These are phyloP conservation scores for Cinclus cinclus DNA, from an alignment of 2,113 vertebrate genomes.

Conservation along the genomic window DNA sequence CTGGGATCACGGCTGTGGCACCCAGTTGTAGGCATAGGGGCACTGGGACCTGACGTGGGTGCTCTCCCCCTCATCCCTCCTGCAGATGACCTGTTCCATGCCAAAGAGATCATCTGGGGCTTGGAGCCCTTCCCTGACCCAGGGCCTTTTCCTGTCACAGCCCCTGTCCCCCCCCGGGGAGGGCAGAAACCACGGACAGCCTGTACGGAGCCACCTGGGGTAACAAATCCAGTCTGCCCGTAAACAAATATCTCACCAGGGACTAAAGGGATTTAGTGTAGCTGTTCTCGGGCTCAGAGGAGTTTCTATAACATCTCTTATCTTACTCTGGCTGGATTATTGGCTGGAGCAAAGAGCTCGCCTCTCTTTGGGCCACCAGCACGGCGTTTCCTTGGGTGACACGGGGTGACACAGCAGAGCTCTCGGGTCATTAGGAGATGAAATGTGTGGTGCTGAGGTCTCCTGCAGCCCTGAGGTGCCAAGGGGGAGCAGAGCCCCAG, in stretches of 20 bases:
- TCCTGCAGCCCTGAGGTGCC: not conserved
- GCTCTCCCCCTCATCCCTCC: not conserved
- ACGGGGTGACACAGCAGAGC: not conserved
- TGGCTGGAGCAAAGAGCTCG: not conserved
- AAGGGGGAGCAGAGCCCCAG: not conserved
- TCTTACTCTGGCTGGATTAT: not conserved
- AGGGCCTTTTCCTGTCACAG: rapidly evolving
- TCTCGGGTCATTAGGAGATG: not conserved
- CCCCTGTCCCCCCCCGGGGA: not conserved
- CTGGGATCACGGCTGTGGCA: rapidly evolving
- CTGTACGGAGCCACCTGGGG: not conserved
- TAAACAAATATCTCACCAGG: conserved; percentile 18
- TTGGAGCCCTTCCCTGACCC: not conserved
- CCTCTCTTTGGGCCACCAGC: not conserved
- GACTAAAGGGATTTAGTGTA: conserved; percentile 57
- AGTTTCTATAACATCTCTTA: conserved; percentile 25
- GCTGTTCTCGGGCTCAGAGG: conserved; percentile 6
- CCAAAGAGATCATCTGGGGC: not conserved
- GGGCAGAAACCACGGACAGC: not conserved
- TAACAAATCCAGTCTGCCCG: not conserved
- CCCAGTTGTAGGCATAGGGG: rapidly evolving
- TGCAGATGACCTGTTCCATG: not conserved
- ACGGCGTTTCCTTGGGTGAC: not conserved
- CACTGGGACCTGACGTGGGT: not conserved
- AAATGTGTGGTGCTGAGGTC: rapidly evolving